Base-by-base conservation (phyloP, 2,888 invertebrate genomes). In the Acanthosepion pharaonis region DNA sequence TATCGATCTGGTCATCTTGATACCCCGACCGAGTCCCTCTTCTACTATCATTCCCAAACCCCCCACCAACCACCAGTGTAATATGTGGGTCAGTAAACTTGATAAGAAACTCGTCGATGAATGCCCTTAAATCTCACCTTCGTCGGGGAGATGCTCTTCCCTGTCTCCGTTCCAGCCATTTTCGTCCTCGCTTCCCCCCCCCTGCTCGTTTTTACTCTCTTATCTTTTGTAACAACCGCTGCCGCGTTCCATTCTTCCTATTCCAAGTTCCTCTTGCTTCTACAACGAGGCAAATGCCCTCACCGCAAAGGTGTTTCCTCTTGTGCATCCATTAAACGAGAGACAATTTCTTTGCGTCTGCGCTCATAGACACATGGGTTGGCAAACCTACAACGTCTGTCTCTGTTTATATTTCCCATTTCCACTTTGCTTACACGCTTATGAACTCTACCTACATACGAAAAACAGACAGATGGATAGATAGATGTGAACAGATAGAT, bases 1-100 rank as follows among this genome's bases (percentile, higher is more conserved):
- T 78, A 78, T 78, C 78, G 78, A 78, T 78, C 78, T n/a, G 78
- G 78, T n/a, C 78, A 78, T 78, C 78, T 78, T 78, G n/a, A 78
- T 78, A 33, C n/a, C n/a, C 78, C n/a, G 11, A n/a, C 78, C 42
- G 42, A 78, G n/a, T n/a, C 23, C 78, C 78, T 78, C 78, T n/a
- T 78, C 78, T n/a, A 78, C 33, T 78, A 78, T 11, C n/a, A 78
- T 6, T 8, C n/a, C 78, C 78, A n/a, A n/a, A 23, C 64, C 15
- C 15, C 11, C 15, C 78, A 15, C n/a, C n/a, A 78, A 78, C 78
- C 78, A n/a, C n/a, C 78, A n/a, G 33, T 33, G 78, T 78, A 78
- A 78, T 78, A 78, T 78, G n/a, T 78, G 78, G 78, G 78, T 78
- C 78, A 78, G 78, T 78, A 78, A 78, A 78, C 78, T 78, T 78